Percentiles rank a stretch among this genome's conserved stretches.
phyloP scores from a whole-genome alignment of 2,797 vertebrate genomes.

The Melanotaenia nigrans region DNA sequence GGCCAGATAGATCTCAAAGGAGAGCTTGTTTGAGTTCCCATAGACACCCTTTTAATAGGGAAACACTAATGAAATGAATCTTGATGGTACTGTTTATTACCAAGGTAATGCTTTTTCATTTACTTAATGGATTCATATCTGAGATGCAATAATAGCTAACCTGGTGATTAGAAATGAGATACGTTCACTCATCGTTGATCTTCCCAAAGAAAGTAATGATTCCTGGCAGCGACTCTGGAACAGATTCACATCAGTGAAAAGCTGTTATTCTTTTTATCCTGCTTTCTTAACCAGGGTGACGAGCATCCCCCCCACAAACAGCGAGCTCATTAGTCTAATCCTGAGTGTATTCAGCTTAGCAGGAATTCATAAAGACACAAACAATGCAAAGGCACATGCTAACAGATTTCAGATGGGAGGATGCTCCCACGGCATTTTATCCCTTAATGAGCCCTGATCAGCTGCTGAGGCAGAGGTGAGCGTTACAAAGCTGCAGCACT shows the following conservation, averaged over 20 bases:
- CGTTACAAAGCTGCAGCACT: neutral
- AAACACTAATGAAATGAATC: constrained; percentile 59
- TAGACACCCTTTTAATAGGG: constrained; percentile 39
- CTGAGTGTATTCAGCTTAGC: constrained; percentile 49
- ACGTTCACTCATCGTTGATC: constrained; percentile 29
- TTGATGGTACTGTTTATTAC: constrained; percentile 48
- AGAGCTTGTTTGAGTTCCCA: constrained; percentile 19
- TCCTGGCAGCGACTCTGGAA: constrained; percentile 38
- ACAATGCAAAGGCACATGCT: constrained; percentile 52
- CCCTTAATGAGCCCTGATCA: constrained; percentile 65
- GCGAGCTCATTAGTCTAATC: constrained; percentile 70
- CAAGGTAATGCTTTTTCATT: constrained; percentile 63
- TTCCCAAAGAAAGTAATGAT: constrained; percentile 27
- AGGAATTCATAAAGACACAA: constrained; percentile 61
- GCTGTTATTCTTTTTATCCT: constrained; percentile 6
- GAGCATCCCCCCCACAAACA: constrained; percentile 47
- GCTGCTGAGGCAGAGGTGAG: constrained; percentile 18
- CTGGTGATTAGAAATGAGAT: constrained; percentile 47
- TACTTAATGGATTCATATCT: constrained; percentile 58
- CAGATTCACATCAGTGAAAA: constrained; percentile 40
- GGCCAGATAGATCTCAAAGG: constrained; percentile 17
- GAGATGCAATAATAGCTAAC: constrained; percentile 52
- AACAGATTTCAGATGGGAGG: constrained; percentile 45
- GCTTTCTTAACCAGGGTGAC: constrained; percentile 55
- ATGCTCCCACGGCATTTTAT: constrained; percentile 53